A percentile compares a stretch with the other conserved stretches of the same genome.
Evolutionary conservation across 2,797 vertebrate genomes (phyloP).

Genomic region (Acanthiza pusilla): DNA sequence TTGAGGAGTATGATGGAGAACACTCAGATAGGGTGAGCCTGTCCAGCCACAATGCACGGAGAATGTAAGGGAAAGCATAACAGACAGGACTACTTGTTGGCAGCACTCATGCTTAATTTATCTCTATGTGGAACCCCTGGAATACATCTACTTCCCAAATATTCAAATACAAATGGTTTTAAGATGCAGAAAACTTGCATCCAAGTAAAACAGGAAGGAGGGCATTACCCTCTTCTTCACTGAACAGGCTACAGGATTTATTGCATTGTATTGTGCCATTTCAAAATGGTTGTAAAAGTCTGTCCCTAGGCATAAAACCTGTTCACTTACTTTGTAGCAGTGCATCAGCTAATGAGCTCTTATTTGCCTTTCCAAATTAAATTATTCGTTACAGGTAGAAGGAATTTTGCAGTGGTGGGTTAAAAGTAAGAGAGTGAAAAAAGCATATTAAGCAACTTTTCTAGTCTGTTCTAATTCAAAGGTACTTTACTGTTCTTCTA

Average conservation of each 20-base stretch:
- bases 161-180: background rate
- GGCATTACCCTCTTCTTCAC: background rate
- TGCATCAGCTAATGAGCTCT: constrained; percentile 41
- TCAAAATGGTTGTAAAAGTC: constrained; percentile 19
- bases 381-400: constrained; percentile 28
- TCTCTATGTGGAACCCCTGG: background rate
- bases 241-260: background rate
- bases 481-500: background rate
- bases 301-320: constrained; percentile 26
- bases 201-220: background rate
- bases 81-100: background rate
- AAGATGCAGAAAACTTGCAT: background rate
- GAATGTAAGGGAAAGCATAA: background rate
- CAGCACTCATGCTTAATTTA: background rate
- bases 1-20: background rate
- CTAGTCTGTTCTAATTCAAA: constrained; percentile 28
- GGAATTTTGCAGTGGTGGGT: constrained; percentile 29
- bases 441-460: constrained; percentile 30
- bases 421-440: constrained; percentile 25
- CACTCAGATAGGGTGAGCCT: background rate
- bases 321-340: constrained; percentile 11
- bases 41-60: background rate
- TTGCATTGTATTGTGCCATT: background rate
- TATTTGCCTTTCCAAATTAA: constrained; percentile 54
- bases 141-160: background rate